Evolutionary conservation across 2,113 vertebrate genomes (phyloP).

Genomic region (Vicugna pacos): DNA sequence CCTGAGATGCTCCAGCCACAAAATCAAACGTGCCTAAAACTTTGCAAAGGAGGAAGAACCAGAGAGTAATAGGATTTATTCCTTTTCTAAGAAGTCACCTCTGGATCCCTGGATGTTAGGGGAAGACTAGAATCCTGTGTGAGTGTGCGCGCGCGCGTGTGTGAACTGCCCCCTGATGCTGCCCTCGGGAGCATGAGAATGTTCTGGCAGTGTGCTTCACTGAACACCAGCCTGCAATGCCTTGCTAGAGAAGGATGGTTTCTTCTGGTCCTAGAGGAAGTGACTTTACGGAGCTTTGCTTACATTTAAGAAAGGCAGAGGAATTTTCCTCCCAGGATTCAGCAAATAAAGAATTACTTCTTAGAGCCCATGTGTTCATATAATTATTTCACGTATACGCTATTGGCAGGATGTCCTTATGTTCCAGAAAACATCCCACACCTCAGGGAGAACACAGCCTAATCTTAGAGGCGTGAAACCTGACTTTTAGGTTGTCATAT

Average conservation of each 20-base stretch:
- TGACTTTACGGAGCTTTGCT: not conserved
- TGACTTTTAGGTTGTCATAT: constrained; percentile 4
- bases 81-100: too few species aligned
- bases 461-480: constrained; percentile 68
- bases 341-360: not conserved
- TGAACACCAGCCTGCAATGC: not conserved
- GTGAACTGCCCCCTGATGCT: fast-evolving
- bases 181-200: fast-evolving
- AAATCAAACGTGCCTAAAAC: fast-evolving
- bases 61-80: not conserved
- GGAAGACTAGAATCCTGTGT: not conserved
- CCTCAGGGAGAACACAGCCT: constrained; percentile 54
- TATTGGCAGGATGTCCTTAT: constrained; percentile 26
- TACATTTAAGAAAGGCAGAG: not conserved
- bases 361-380: not conserved
- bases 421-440: constrained; percentile 63
- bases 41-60: not conserved
- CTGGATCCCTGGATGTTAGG: not conserved
- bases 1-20: not conserved
- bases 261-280: not conserved
- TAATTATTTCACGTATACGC: not conserved
- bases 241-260: not conserved
- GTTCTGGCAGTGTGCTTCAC: fast-evolving
- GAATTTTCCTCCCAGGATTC: not conserved
- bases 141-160: fast-evolving